A percentile compares a stretch with the other conserved stretches of the same genome.
Conservation (phyloP, 2,888 invertebrate species). For the Venustoraphidia nigricollis region DNA sequence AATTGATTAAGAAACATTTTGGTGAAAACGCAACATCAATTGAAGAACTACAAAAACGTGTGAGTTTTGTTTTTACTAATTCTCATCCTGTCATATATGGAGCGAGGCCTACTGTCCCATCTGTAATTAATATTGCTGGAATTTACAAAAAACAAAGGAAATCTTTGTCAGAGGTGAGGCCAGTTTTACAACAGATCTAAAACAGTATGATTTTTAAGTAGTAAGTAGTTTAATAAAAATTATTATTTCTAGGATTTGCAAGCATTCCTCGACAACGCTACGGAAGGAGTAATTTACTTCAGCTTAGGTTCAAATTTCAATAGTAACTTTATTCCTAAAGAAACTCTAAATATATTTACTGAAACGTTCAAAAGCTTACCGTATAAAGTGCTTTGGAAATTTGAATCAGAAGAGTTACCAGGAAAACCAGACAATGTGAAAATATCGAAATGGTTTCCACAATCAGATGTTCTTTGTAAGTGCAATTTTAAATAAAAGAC, state of each 20-base stretch:
- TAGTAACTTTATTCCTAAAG: constrained; percentile 14
- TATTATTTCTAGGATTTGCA: constrained; percentile 15
- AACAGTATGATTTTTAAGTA: neutral
- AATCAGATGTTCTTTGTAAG: constrained; percentile 3
- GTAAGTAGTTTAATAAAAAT: neutral
- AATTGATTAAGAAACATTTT: constrained; percentile 8
- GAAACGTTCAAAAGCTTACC: constrained; percentile 17
- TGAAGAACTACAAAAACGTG: constrained; percentile 11
- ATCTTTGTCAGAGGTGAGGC: constrained; percentile 22
- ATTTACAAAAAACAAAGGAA: constrained; percentile 23
- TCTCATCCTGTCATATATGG: constrained; percentile 21
- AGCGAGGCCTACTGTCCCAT: constrained; percentile 24
- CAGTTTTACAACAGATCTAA: neutral
- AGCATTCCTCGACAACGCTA: constrained; percentile 16
- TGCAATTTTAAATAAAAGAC: neutral
- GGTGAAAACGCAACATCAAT: constrained; percentile 5
- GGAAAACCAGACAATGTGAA: constrained; percentile 17
- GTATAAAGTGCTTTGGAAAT: constrained; percentile 21
- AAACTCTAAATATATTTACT: constrained; percentile 14
- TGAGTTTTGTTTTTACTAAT: constrained; percentile 25
- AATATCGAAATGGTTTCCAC: constrained; percentile 4
- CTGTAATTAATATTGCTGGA: constrained; percentile 24
- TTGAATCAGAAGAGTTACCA: constrained; percentile 15
- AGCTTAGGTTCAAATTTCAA: constrained; percentile 21
- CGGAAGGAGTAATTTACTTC: constrained; percentile 19